phyloP scores from a whole-genome alignment of 2,797 vertebrate genomes.

The Pseudochirops corinnae region DNA sequence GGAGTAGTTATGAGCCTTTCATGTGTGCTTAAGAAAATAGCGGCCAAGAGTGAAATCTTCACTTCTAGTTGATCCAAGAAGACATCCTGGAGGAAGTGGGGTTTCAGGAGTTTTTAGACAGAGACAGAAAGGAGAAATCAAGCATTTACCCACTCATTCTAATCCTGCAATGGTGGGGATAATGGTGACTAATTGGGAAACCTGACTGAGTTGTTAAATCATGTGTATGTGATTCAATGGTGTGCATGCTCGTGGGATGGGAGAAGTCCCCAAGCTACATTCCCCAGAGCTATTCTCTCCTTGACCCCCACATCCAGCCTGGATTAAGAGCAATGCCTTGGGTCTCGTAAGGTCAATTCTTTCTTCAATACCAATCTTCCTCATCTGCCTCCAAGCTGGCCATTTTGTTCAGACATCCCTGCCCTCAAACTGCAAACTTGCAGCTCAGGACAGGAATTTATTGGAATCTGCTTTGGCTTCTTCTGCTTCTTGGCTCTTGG shows the following conservation, averaged over 20 bases:
- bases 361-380: neutral
- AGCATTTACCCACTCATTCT: neutral
- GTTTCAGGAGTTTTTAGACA: slow-evolving; percentile 9
- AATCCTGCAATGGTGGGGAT: neutral
- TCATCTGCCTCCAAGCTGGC: neutral
- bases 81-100: neutral
- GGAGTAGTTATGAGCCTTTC: neutral
- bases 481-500: slow-evolving; percentile 57
- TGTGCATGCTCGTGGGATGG: no score
- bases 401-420: slow-evolving; percentile 9
- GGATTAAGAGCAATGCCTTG: neutral
- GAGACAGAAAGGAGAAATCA: neutral
- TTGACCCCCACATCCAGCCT: neutral
- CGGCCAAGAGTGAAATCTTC: neutral
- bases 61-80: slow-evolving; percentile 33
- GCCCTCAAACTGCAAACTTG: slow-evolving; percentile 53
- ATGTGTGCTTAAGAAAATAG: neutral
- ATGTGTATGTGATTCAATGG: neutral
- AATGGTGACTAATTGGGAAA: neutral
- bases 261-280: neutral
- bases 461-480: slow-evolving; percentile 71
- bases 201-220: slow-evolving; percentile 2
- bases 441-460: slow-evolving; percentile 50
- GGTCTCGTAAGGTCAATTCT: neutral
- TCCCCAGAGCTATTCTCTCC: slow-evolving; percentile 10